A percentile compares a stretch with the other conserved stretches of the same genome.
Conservation (phyloP, 2,113 vertebrate genomes). For the Tapirus terrestris region DNA sequence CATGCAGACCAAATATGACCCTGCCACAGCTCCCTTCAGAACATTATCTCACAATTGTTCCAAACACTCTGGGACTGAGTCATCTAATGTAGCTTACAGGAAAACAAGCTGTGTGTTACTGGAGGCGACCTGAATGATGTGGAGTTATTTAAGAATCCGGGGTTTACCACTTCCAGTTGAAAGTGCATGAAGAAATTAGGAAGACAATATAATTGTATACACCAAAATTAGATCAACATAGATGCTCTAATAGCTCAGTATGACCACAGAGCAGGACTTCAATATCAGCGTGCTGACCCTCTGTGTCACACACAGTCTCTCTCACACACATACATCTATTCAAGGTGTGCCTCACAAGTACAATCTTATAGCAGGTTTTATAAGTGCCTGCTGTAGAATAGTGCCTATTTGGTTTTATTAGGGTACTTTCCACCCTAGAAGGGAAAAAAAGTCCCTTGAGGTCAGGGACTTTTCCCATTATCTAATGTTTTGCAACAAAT, state of each 20-base stretch:
- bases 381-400: not conserved
- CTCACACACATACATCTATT: not conserved
- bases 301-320: not conserved
- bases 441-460: not conserved
- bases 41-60: conserved; percentile 71
- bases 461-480: not conserved
- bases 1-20: not conserved
- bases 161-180: conserved; percentile 78
- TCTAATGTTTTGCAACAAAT: conserved; percentile 9
- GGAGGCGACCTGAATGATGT: conserved; percentile 67
- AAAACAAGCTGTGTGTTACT: conserved; percentile 73
- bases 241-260: conserved; percentile 24
- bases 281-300: not conserved
- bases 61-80: conserved; percentile 61
- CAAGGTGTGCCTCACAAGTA: not conserved
- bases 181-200: conserved; percentile 65
- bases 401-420: not conserved
- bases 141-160: conserved; percentile 72
- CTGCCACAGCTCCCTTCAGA: not conserved
- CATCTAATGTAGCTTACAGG: conserved; percentile 78
- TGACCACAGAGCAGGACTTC: conserved; percentile 40
- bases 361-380: not conserved
- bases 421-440: not conserved
- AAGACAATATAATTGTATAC: conserved; percentile 69
- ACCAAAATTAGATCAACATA: conserved; percentile 65